Conservation (phyloP, 2,797 vertebrate genomes). For the Atherinosoma microstoma region DNA sequence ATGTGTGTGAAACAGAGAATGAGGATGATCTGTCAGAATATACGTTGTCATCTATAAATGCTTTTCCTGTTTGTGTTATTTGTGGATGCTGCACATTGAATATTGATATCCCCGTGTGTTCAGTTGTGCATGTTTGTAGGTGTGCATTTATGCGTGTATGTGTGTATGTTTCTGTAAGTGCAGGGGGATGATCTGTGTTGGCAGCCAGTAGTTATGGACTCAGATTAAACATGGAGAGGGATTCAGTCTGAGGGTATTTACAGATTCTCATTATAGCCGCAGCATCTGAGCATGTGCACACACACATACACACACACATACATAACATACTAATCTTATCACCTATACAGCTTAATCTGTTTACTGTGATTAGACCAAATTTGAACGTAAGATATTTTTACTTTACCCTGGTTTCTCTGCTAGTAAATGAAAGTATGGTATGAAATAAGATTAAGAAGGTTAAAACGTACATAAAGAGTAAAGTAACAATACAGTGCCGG, state of each 20-base stretch:
- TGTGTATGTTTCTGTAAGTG: slow-evolving; percentile 30
- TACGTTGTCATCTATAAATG: slow-evolving; percentile 51
- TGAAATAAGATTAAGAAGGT: slow-evolving; percentile 1
- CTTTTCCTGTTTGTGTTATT: slow-evolving; percentile 53
- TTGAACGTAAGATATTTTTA: slow-evolving; percentile 37
- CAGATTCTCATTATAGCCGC: slow-evolving; percentile 75
- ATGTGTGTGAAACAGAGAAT: slow-evolving; percentile 7
- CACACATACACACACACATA: slow-evolving; percentile 31
- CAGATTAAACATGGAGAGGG: slow-evolving; percentile 79
- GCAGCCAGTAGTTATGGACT: slow-evolving; percentile 75
- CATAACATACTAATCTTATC: slow-evolving; percentile 56
- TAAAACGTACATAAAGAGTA: not conserved
- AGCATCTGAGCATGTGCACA: slow-evolving; percentile 43
- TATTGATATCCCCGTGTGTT: slow-evolving; percentile 37
- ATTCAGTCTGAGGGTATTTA: slow-evolving; percentile 80
- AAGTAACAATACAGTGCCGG: not conserved
- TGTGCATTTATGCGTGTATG: slow-evolving; percentile 31
- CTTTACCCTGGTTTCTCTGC: slow-evolving; percentile 22
- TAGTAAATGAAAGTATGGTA: slow-evolving; percentile 1
- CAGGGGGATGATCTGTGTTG: slow-evolving; percentile 75
- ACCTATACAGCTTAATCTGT: slow-evolving; percentile 69
- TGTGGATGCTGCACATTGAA: slow-evolving; percentile 57
- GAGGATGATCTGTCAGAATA: slow-evolving; percentile 40
- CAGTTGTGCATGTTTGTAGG: slow-evolving; percentile 2
- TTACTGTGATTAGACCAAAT: slow-evolving; percentile 62